These are phyloP conservation scores for Pagetopsis macropterus DNA, from an alignment of 2,797 vertebrate genomes.

Conservation along the genomic window DNA sequence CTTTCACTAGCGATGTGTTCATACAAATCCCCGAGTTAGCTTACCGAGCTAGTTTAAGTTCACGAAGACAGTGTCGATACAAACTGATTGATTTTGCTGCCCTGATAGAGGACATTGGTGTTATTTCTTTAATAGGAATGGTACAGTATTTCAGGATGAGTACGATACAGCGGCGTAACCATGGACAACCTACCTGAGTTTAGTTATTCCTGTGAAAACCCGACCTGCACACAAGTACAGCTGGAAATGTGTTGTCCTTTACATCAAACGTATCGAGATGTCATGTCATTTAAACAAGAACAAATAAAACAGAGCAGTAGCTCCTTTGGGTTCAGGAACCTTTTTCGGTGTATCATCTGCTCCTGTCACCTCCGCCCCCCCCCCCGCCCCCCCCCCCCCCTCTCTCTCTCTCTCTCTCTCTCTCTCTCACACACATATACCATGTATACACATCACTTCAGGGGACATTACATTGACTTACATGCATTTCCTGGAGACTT, in stretches of 20 bases:
- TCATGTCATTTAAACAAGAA: conserved; percentile 48
- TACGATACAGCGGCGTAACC: conserved; percentile 11
- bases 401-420: no score
- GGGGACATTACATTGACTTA: no score
- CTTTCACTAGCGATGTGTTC: conserved; percentile 34
- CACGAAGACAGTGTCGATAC: not conserved
- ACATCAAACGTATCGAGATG: not conserved
- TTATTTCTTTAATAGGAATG: not conserved
- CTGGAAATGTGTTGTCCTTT: conserved; percentile 36
- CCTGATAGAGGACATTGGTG: accelerated
- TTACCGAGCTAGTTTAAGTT: conserved; percentile 56
- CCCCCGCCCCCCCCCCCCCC: no score
- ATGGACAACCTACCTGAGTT: conserved; percentile 78
- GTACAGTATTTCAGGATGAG: not conserved
- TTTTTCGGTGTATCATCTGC: conserved; percentile 47
- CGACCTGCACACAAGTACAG: conserved; percentile 70
- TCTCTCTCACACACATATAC: not conserved
- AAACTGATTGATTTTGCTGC: accelerated
- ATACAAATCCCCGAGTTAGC: conserved; percentile 47
- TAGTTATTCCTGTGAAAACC: conserved; percentile 75
- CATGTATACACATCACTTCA: no score
- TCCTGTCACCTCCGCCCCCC: conserved; percentile 38
- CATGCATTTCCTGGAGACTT: no score
- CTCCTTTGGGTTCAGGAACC: conserved; percentile 20
- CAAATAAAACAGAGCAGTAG: not conserved